These are phyloP conservation scores for Willowsia nigromaculata DNA, from an alignment of 2,888 invertebrate genomes.

Conservation along the genomic window DNA sequence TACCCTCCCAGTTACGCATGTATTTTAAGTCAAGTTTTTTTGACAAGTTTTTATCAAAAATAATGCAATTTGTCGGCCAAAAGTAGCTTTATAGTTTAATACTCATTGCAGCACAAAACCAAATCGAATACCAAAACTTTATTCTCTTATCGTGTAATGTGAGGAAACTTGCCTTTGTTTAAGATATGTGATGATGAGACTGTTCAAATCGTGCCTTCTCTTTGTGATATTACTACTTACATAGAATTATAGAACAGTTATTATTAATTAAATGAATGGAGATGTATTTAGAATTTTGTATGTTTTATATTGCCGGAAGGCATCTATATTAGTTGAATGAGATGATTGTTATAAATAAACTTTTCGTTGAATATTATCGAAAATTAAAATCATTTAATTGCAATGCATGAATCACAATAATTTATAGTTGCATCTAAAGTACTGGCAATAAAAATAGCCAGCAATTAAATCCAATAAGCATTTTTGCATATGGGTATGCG, in stretches of 20 bases:
- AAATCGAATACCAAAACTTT: no score
- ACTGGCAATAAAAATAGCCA: background rate
- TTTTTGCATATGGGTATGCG: background rate
- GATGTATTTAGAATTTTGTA: background rate
- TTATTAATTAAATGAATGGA: background rate
- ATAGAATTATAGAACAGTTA: background rate
- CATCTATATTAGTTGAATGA: background rate
- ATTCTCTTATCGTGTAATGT: no score
- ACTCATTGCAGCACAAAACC: no score
- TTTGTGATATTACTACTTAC: background rate
- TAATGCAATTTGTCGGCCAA: no score
- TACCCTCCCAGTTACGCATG: no score
- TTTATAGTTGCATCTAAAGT: background rate
- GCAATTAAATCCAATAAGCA: background rate
- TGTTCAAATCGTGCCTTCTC: background rate
- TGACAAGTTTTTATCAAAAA: no score
- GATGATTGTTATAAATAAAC: background rate
- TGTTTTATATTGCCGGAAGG: background rate
- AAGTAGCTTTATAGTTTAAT: no score
- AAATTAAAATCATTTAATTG: conserved; percentile 45
- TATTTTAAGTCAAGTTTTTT: no score
- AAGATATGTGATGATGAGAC: background rate
- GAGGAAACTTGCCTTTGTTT: no score
- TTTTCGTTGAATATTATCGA: background rate
- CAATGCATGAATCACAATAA: conserved; percentile 31